Percentiles rank a stretch among this genome's conserved stretches.
These are phyloP conservation scores for Mallateleia sp. DNA, from an alignment of 2,888 invertebrate genomes.

Conservation along the genomic window DNA sequence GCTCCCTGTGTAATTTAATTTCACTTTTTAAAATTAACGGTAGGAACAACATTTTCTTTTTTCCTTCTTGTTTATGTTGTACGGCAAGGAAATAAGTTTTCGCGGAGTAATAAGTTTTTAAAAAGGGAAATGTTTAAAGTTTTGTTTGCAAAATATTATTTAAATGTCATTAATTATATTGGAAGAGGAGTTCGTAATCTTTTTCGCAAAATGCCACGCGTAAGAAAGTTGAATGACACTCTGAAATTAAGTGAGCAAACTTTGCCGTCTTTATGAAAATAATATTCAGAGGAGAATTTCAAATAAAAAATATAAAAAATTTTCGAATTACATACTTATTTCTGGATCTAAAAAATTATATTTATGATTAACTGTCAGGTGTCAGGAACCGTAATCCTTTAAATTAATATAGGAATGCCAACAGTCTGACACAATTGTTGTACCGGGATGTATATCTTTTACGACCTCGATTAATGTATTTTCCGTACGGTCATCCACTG, in stretches of 20 bases:
- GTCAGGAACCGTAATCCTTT: no score
- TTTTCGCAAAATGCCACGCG: constrained; percentile 11
- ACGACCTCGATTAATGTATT: no score
- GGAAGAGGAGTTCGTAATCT: constrained; percentile 13
- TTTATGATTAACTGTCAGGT: no score
- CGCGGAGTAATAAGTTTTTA: background rate
- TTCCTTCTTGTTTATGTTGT: background rate
- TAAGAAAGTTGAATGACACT: constrained; percentile 45
- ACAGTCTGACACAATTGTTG: no score
- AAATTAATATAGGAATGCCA: no score
- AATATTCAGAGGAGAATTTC: constrained; percentile 31
- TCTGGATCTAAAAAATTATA: no score
- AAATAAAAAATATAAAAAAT: no score
- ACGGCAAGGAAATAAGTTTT: no score
- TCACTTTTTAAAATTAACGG: background rate
- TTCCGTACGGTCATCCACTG: no score
- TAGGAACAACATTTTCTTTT: background rate
- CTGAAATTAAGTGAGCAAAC: constrained; percentile 35
- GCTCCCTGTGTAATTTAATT: constrained; percentile 15
- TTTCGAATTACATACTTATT: no score
- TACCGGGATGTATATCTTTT: no score
- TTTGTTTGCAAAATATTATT: constrained; percentile 17
- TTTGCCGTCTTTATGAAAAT: constrained; percentile 33
- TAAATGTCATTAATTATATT: constrained; percentile 33
- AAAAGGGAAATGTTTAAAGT: background rate